Evolutionary conservation across 2,113 vertebrate genomes (phyloP), one percentile per base, ranked within the genome.

Genomic region (Phyllostomus discolor): DNA sequence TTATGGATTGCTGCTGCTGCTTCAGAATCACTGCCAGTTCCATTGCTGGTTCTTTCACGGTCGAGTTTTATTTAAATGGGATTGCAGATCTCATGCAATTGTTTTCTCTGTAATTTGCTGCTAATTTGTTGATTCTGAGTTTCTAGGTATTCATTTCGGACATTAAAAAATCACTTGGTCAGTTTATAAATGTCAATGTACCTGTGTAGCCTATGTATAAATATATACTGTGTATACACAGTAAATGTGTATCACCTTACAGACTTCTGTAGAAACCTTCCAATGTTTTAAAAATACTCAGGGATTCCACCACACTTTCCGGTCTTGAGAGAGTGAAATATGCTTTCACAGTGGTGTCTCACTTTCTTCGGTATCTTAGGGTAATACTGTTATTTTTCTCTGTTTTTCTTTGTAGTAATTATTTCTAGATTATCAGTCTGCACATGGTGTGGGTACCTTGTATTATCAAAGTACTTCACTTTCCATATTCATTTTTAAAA

Each of bases 1-100:
- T 98, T 98, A 97, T 97, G 97, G 97, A 97, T 98, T 98, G 95
- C 96, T 95, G 93, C 96, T 97, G 98, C 95, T 96, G 94, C 94
- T 96, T 96, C 94, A 97, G 78, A 97, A 88, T 82, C 2, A 1
- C 92, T 98, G 98, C 97, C 98, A 98, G 85, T 69, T 76, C 90
- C 91, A 38, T 79, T 46, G 94, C 96, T 95, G 93, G 88, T 88
- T 97, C 93, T 96, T 96, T 89, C 90, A 80, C 38, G 16, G 84
- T 93, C 33, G 48, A 88, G 90, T 91, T 92, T 97, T 84, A 79
- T 75, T 95, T 94, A 67, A 91, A 35, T 35, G 52, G 78, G 75
- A 90, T 81, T 57, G n/a, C 67, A 94, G 90, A 43, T 24, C 20
- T 28, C 38, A 70, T 20, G 41, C 76, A 67, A 81, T 83, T 28